Percentiles rank a stretch among this genome's conserved stretches.
Evolutionary conservation across 2,113 vertebrate genomes (phyloP).

Genomic region (Hydropotes inermis): DNA sequence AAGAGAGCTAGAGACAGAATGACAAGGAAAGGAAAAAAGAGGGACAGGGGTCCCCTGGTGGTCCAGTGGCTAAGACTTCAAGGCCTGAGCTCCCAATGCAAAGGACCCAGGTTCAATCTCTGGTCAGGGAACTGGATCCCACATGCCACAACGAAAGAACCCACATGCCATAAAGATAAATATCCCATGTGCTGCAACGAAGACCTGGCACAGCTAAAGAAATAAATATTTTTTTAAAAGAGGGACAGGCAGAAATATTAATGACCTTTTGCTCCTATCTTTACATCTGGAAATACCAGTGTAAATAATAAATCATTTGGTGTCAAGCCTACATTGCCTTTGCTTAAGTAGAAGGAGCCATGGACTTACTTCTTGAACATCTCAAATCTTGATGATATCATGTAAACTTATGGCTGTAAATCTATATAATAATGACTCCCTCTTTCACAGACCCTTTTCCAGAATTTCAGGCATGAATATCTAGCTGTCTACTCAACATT

Average conservation of each 20-base stretch:
- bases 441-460: not conserved
- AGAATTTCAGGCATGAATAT: not conserved
- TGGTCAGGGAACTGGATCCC: not conserved
- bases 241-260: not conserved
- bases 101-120: not conserved
- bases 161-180: not conserved
- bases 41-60: not conserved
- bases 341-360: not conserved
- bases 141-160: not conserved
- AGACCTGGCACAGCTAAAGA: not conserved
- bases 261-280: not conserved
- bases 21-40: not conserved
- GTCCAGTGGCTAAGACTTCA: not conserved
- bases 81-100: not conserved
- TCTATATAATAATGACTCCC: not conserved
- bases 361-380: not conserved
- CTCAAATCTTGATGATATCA: not conserved
- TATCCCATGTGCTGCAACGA: not conserved
- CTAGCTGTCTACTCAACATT: not conserved
- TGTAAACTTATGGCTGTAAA: not conserved
- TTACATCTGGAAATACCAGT: not conserved
- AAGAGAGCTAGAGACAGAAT: not conserved
- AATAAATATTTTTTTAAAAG: not conserved
- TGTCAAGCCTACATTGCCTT: not conserved
- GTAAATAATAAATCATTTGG: not conserved